These are phyloP conservation scores for Lasius platythorax DNA, from an alignment of 2,888 invertebrate species.

Conservation along the genomic window DNA sequence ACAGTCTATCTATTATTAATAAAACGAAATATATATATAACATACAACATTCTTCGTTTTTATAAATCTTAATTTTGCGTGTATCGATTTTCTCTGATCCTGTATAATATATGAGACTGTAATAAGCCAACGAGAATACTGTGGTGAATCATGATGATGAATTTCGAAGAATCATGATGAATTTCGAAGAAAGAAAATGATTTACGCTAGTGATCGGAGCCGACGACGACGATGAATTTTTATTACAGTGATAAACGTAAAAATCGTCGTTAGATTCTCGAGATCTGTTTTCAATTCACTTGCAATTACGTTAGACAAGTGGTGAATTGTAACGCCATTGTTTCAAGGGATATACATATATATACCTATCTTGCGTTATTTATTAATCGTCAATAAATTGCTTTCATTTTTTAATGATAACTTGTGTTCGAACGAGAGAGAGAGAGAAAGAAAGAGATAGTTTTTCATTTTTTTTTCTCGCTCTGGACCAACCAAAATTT, in stretches of 20 bases:
- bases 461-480: neutral
- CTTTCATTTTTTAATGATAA: conserved; percentile 10
- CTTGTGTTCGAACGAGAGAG: neutral
- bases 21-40: conserved; percentile 68
- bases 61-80: conserved; percentile 20
- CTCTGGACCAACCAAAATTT: neutral
- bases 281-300: conserved; percentile 1
- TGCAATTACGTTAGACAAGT: neutral
- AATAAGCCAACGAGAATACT: conserved; percentile 18
- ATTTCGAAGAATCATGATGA: neutral
- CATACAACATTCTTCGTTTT: conserved; percentile 53
- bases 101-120: conserved; percentile 6
- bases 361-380: conserved; percentile 11
- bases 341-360: conserved; percentile 11
- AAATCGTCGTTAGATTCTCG: neutral
- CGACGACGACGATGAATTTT: neutral
- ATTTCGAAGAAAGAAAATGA: neutral
- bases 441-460: neutral
- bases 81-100: conserved; percentile 4
- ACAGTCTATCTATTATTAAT: conserved; percentile 77
- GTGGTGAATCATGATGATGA: neutral
- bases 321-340: neutral
- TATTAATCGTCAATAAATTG: conserved; percentile 38
- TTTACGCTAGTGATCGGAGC: neutral
- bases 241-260: neutral